Evolutionary conservation across 2,888 invertebrate species (phyloP), one percentile per base, ranked within the genome.

Genomic region (Oscheius sp.): DNA sequence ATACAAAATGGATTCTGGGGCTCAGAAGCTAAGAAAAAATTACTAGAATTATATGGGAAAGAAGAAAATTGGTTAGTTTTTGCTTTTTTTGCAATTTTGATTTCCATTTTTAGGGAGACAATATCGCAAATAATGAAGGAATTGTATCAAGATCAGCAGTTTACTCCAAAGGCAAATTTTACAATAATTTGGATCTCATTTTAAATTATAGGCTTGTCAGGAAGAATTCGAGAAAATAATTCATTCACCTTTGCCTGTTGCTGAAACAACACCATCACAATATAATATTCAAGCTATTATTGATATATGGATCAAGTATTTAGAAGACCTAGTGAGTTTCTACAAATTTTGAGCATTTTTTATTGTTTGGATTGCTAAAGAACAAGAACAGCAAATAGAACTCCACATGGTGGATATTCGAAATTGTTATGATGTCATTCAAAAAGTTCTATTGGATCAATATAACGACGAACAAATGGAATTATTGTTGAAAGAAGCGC

Each of bases 211-310:
- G 79, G n/a, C 41, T 6, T 76, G 76, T 23, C 76, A 75, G 5
- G 55, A 71, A 5, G 78, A 80, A 23, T 68, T 78, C 16, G 78
- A 80, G 35, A 58, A 75, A 9, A 59, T 80, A 7, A 16, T 80
- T 18, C 13, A 43, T 12, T 21, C 55, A 0, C 78, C 80, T 12
- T 72, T 71, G 9, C 80, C 80, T 2, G 73, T 68, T 27, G 35
- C 74, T 2, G 25, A 70, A 27, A 55, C 71, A 0, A 58, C 29
- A 21, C 68, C 71, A 18, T 64, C 72, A 27, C 53, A 56, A 9
- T 80, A 69, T 69, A 76, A 74, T 45, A 72, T 72, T 13, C 76
- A 80, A 52, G 58, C 75, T 2, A 45, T 78, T 21, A 74, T 78
- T 18, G 68, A 74, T 16, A 74, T 74, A 9, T 80, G 80, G 80